Evolutionary conservation across 1,140 invertebrate genomes (phyloP).

Genomic region (Drosophila takahashii): DNA sequence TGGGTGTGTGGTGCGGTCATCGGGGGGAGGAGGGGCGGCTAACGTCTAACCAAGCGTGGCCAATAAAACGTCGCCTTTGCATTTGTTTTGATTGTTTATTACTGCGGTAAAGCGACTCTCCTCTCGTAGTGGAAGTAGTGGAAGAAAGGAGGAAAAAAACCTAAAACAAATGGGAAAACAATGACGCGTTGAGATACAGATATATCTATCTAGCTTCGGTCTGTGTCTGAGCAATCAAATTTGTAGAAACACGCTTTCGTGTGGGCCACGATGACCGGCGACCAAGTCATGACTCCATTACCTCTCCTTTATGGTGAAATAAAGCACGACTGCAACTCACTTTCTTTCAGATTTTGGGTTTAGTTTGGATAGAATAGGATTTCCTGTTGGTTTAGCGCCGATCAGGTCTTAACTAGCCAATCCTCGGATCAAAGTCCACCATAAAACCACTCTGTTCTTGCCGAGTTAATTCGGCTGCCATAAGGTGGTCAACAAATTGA

Average conservation of each 20-base stretch:
- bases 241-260: slow-evolving; percentile 58
- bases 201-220: background rate
- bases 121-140: background rate
- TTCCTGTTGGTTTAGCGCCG: slow-evolving; percentile 9
- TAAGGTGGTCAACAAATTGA: slow-evolving; percentile 12
- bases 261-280: slow-evolving; percentile 41
- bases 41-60: slow-evolving; percentile 72
- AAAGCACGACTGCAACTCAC: slow-evolving; percentile 14
- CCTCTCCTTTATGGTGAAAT: background rate
- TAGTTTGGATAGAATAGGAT: background rate
- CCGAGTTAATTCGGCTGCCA: background rate
- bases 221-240: slow-evolving; percentile 53
- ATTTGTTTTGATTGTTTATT: slow-evolving; percentile 83
- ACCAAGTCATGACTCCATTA: slow-evolving; percentile 12
- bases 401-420: slow-evolving; percentile 7
- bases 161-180: slow-evolving; percentile 60
- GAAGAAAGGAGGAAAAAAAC: slow-evolving; percentile 16
- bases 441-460: background rate
- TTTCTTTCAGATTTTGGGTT: slow-evolving; percentile 36
- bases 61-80: slow-evolving; percentile 78
- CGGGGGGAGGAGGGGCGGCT: background rate
- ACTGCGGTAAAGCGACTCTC: slow-evolving; percentile 66
- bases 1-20: background rate
- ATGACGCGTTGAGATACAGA: slow-evolving; percentile 49
- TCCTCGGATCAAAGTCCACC: background rate